Base-by-base conservation (phyloP, 2,113 vertebrate species). In the Dendropsophus ebraccatus region DNA sequence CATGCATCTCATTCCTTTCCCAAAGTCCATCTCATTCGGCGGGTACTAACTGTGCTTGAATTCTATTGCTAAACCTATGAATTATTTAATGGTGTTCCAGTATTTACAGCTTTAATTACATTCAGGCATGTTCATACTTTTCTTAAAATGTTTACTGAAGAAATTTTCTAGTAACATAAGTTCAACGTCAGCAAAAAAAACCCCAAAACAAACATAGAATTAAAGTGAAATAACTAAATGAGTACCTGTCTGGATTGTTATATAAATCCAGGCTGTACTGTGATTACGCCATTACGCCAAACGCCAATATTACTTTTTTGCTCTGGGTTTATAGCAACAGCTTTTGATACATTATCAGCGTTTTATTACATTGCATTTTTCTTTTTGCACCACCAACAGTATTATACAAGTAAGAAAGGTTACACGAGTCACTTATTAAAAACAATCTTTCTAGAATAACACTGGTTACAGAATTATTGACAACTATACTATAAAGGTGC, bases 371-470 rank as follows among this genome's bases (percentile, higher is more conserved):
- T 13, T 21, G 30, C 37, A 28, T 54, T 75, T 62, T 50, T 14
- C 25, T n/a, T 62, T 62, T 76, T 47, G 28, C 12, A 37, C 54
- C 47, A 60, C 23, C 11, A 41, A 54, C 30, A 76, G n/a, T 30
- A 47, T 60, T 56, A 45, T 62, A 65, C 45, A 65, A 65, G 32
- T 21, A 21, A 76, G 83, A 45, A 16, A 56, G 67, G 83, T 77
- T 76, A 62, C 30, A 30, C 70, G n/a, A 76, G 72, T 49, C 72
- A 45, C 37, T 76, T 84, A 84, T 84, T 84, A 62, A 84, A 82
- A 84, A 76, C 83, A 84, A 75, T 84, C 41, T 58, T 84, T 84
- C 82, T 84, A 47, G 16, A 28, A n/a, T 13, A 30, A 14, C n/a
- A 17, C 17, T 4, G 12, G 19, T 21, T 45, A 62, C 56, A 1